Percentiles rank a stretch among this genome's conserved stretches.
Evolutionary conservation across 2,113 vertebrate species (phyloP).

Genomic region (Eolophus roseicapilla): DNA sequence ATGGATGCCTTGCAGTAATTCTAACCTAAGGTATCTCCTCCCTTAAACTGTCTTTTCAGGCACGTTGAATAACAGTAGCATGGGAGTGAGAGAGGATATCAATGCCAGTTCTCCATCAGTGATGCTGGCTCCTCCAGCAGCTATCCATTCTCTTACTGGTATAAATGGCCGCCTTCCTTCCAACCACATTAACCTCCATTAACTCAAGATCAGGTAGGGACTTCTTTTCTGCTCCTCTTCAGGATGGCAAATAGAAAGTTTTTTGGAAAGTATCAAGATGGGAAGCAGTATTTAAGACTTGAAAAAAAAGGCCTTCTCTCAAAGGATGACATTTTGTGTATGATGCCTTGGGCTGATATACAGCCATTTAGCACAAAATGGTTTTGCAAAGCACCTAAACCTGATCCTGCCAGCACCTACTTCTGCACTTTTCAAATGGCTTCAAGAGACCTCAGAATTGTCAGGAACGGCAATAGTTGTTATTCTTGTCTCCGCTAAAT

Average conservation of each 20-base stretch:
- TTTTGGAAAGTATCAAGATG: not conserved
- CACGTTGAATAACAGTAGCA: not conserved
- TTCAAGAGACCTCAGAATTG: not conserved
- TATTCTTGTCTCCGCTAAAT: slow-evolving; percentile 42
- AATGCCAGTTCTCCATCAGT: not conserved
- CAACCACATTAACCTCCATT: not conserved
- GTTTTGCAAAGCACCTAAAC: not conserved
- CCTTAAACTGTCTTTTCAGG: not conserved
- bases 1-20: not conserved
- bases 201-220: not conserved
- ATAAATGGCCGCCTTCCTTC: not conserved
- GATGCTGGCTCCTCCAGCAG: not conserved
- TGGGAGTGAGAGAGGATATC: not conserved
- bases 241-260: not conserved
- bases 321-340: not conserved
- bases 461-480: not conserved
- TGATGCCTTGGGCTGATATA: not conserved
- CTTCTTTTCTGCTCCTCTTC: not conserved
- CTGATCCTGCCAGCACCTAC: not conserved
- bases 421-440: not conserved
- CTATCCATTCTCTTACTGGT: not conserved
- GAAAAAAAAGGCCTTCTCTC: not conserved
- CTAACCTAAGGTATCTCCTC: not conserved
- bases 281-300: not conserved
- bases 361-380: not conserved